phyloP scores from a whole-genome alignment of 2,113 vertebrate species.

The Microcebus tavaratra region DNA sequence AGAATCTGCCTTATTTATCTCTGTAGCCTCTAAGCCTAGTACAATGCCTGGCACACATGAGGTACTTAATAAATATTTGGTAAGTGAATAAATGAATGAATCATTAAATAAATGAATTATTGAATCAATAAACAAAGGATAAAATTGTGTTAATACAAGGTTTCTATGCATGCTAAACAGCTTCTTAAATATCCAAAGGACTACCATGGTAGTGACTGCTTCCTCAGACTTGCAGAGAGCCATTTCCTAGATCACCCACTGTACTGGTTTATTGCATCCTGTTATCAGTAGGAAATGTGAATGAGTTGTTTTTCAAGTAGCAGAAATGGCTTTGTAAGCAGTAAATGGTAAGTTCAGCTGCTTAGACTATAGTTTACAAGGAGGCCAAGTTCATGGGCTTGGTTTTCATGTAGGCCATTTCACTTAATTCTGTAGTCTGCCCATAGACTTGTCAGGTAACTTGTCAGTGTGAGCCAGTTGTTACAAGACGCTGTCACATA shows the following conservation, averaged over 20 bases:
- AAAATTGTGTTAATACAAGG: not conserved
- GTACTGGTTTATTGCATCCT: conserved; percentile 44
- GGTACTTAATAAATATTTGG: conserved; percentile 32
- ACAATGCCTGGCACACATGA: not conserved
- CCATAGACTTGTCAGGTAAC: not conserved
- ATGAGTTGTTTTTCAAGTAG: conserved; percentile 16
- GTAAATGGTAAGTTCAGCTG: not conserved
- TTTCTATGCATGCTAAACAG: not conserved
- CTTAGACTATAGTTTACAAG: conserved; percentile 18
- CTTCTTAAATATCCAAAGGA: conserved; percentile 11
- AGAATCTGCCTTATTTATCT: conserved; percentile 18
- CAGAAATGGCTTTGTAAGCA: not conserved
- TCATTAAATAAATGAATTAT: conserved; percentile 30
- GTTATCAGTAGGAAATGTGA: conserved; percentile 25
- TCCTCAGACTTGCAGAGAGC: not conserved
- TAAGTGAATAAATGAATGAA: conserved; percentile 7
- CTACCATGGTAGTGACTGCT: not conserved
- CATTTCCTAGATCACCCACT: conserved; percentile 36
- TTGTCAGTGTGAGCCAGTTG: not conserved
- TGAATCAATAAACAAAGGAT: not conserved
- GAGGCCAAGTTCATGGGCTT: conserved; percentile 17
- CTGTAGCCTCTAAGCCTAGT: not conserved
- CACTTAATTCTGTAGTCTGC: not conserved
- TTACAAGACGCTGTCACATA: not conserved
- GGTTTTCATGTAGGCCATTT: not conserved